Evolutionary conservation across 1,140 invertebrate species (phyloP), one percentile per base, ranked within the genome.

Genomic region (Bombus balteatus): DNA sequence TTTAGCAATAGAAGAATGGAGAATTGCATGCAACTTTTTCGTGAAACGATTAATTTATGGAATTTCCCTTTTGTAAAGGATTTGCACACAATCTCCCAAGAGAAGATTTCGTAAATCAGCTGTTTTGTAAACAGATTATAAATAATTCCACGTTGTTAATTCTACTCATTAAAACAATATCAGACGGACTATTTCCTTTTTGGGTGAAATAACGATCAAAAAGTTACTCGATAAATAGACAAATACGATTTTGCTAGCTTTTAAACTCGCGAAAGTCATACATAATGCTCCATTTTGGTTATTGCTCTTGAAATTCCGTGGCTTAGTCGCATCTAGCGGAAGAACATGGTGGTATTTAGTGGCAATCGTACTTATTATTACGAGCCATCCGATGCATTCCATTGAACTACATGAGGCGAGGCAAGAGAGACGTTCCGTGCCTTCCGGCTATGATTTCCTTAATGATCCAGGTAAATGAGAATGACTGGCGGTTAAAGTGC

Each of bases 391-490:
- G 70, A 81, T 88, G 47, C 34, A 34, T 80, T 41, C 75, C 43
- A 70, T 85, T 88, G 34, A 75, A 65, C 74, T 71, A 81, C 59
- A 37, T 37, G 57, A 70, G 59, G 57, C 47, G 47, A 15, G 34
- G 28, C 75, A 37, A n/a, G 13, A 8, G 68, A 82, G 57, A 62
- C 66, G 66, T 59, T 43, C 73, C 68, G 78, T 47, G 72, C 66
- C 68, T 75, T 68, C 70, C 82, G 71, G 65, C 73, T 66, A 71
- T 62, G 88, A 76, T 83, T 88, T 81, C 72, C 85, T 90, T 93
- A 93, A 93, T 92, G 92, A 93, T 84, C 86, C 83, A 80, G 81
- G 89, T 88, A 92, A 92, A 93, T 92, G 92, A 93, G 88, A 91
- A 90, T 92, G 92, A 91, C 90, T 91, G 88, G 82, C 85, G 91